Conservation (phyloP, 2,113 vertebrate species). For the Machaerirhynchus nigripectus region DNA sequence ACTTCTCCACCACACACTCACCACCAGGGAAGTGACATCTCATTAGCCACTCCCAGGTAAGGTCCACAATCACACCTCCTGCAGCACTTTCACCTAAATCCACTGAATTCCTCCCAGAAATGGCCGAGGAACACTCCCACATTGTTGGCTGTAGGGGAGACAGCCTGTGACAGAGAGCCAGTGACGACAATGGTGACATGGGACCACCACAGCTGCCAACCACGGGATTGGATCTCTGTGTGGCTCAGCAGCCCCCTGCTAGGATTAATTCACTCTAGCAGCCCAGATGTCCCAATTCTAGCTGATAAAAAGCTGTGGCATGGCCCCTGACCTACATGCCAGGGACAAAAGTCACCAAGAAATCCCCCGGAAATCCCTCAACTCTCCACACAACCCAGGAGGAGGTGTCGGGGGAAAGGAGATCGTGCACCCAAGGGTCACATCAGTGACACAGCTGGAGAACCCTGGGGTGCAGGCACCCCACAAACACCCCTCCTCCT, state of each 20-base stretch:
- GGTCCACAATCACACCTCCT: not conserved
- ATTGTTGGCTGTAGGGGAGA: not conserved
- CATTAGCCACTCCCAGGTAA: not conserved
- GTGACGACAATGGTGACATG: rapidly evolving
- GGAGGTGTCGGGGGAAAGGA: not conserved
- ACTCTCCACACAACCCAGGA: rapidly evolving
- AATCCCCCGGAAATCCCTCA: not conserved
- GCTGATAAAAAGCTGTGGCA: not conserved
- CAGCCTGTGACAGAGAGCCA: not conserved
- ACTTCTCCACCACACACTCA: not conserved
- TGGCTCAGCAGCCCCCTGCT: not conserved
- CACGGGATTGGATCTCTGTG: not conserved
- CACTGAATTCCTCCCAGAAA: not conserved
- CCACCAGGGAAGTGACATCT: not conserved
- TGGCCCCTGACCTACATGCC: not conserved
- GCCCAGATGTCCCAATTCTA: not conserved
- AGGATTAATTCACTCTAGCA: not conserved
- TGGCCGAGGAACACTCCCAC: not conserved
- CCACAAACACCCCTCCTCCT: not conserved
- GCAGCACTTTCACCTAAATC: not conserved
- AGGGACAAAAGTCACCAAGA: not conserved
- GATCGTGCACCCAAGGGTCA: not conserved
- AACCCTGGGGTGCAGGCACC: not conserved
- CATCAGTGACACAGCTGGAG: not conserved
- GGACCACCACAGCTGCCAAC: not conserved